Conservation (phyloP, 2,888 invertebrate species). For the Drosophila recens region DNA sequence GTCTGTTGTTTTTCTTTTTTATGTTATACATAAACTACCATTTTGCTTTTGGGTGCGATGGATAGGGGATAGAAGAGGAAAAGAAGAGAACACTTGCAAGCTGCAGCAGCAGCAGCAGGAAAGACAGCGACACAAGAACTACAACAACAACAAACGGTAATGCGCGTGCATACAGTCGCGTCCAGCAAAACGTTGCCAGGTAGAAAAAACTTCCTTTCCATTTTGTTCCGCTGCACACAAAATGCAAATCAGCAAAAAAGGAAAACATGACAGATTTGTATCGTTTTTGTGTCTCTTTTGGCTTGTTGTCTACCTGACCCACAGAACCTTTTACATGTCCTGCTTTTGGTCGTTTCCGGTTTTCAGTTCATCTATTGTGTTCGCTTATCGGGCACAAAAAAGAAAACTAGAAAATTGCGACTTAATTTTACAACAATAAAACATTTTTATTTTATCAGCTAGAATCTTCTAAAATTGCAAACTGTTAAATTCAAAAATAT, state of each 20-base stretch:
- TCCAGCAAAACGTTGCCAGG: constrained; percentile 31
- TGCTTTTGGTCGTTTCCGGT: constrained; percentile 40
- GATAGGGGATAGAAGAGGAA: constrained; percentile 12
- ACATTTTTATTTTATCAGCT: too few relatives aligned
- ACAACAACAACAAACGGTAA: constrained; percentile 27
- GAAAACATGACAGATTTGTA: constrained; percentile 3
- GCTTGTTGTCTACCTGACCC: constrained; percentile 47
- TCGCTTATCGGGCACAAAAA: background rate
- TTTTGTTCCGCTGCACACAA: constrained; percentile 20
- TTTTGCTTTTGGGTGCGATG: constrained; percentile 32
- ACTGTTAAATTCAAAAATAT: background rate
- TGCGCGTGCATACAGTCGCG: constrained; percentile 44
- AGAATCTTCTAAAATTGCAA: too few relatives aligned
- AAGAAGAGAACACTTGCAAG: constrained; percentile 43
- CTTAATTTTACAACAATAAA: too few relatives aligned
- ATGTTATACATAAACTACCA: constrained; percentile 33
- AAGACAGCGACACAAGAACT: background rate
- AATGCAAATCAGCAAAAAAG: constrained; percentile 4
- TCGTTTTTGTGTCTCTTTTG: constrained; percentile 14
- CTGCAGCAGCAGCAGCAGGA: constrained; percentile 24
- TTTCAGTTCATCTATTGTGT: constrained; percentile 1
- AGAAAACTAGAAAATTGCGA: background rate
- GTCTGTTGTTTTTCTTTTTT: constrained; percentile 33
- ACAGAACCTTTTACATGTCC: constrained; percentile 36
- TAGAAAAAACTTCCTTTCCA: constrained; percentile 1